Percentiles rank a stretch among this genome's conserved stretches.
These are phyloP conservation scores for Adineta ricciae DNA, from an alignment of 2,888 invertebrate genomes.

Conservation along the genomic window DNA sequence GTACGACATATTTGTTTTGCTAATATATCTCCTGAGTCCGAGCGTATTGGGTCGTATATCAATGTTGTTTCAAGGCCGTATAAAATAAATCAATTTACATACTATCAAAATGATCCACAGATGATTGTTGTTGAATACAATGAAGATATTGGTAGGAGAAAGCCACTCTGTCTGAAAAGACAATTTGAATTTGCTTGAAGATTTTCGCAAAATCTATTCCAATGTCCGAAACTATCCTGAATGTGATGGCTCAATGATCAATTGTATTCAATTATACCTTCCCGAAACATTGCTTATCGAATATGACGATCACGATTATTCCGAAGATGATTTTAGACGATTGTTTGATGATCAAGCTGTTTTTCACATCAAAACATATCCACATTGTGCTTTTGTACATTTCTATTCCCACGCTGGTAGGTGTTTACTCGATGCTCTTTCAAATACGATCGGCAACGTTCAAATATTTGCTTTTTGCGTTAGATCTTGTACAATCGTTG, in stretches of 20 bases:
- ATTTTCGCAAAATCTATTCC: neutral
- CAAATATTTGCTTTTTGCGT: neutral
- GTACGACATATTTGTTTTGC: neutral
- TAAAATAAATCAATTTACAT: neutral
- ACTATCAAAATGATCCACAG: neutral
- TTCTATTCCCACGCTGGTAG: neutral
- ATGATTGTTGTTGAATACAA: neutral
- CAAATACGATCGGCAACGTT: too few species aligned
- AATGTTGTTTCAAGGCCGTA: neutral
- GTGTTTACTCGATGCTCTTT: too few species aligned
- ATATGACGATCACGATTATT: neutral
- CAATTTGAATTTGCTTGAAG: neutral
- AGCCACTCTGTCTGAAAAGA: neutral
- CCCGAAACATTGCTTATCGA: neutral
- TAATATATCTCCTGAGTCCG: neutral
- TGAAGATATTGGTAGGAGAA: neutral
- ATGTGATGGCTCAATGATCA: neutral
- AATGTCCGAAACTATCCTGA: neutral
- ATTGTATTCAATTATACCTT: neutral
- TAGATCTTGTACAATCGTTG: neutral
- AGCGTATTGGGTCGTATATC: neutral
- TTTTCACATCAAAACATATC: neutral
- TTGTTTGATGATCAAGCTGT: neutral
- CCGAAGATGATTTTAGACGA: neutral
- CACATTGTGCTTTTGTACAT: neutral